phyloP scores from a whole-genome alignment of 2,797 vertebrate species.

The Scarus forsteni region DNA sequence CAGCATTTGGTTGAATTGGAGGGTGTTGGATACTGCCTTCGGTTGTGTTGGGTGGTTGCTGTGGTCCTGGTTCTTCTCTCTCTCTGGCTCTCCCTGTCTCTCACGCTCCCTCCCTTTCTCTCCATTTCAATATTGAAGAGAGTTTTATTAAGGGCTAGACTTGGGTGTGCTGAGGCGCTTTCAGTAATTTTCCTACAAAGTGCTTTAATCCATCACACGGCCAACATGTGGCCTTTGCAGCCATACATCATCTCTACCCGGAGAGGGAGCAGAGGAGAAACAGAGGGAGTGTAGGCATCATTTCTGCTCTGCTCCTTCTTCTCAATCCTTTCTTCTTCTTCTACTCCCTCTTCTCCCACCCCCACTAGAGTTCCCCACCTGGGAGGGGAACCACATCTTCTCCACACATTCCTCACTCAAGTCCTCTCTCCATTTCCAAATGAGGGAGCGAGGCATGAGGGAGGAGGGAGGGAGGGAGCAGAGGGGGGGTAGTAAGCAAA shows the following conservation, averaged over 20 bases:
- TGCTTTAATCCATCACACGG: conserved; percentile 99
- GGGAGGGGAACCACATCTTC: conserved; percentile 71
- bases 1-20: too few relatives aligned
- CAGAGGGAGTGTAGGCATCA: conserved; percentile 80
- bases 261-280: conserved; percentile 75
- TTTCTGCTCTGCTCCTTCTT: conserved; percentile 78
- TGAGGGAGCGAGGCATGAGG: conserved; percentile 69
- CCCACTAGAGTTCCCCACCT: conserved; percentile 66
- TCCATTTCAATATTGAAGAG: conserved; percentile 95
- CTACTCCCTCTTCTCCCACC: conserved; percentile 39
- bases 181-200: conserved; percentile 99
- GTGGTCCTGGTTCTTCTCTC: conserved; percentile 48
- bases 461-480: conserved; percentile 12
- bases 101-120: conserved; percentile 43
- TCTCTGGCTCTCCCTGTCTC: conserved; percentile 29
- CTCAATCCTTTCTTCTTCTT: conserved; percentile 16
- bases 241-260: conserved; percentile 97
- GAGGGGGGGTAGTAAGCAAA: conserved; percentile 51
- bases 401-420: conserved; percentile 61
- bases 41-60: too few relatives aligned
- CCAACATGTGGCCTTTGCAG: conserved; percentile 98
- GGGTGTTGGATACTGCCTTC: too few relatives aligned
- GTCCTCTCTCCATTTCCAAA: conserved; percentile 75
- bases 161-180: conserved; percentile 96
- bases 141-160: conserved; percentile 99